These are phyloP conservation scores for Automeris io DNA, from an alignment of 2,888 invertebrate species.

Conservation along the genomic window DNA sequence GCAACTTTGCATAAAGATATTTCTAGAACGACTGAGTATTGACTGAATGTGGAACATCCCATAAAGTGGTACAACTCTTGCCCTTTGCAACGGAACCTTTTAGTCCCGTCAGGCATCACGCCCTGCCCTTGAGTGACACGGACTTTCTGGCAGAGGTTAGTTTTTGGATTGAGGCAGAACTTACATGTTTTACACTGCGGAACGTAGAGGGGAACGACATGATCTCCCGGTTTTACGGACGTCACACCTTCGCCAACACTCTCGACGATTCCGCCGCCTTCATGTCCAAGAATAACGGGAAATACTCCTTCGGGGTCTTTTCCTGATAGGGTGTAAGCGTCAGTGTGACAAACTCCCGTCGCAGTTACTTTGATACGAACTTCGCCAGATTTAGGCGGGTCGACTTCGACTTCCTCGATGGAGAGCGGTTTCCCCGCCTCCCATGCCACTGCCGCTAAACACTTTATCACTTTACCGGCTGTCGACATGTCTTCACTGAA, in stretches of 20 bases:
- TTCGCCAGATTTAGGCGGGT: conserved; percentile 95
- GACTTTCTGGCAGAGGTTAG: conserved; percentile 97
- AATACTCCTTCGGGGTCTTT: conserved; percentile 94
- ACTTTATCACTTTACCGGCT: conserved; percentile 85
- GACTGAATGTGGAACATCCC: conserved; percentile 97
- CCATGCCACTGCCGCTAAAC: conserved; percentile 98
- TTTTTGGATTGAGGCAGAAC: conserved; percentile 96
- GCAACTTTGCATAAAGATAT: conserved; percentile 96
- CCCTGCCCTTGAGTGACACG: conserved; percentile 91
- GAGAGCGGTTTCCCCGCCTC: conserved; percentile 91
- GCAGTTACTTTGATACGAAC: conserved; percentile 88
- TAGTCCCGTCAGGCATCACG: conserved; percentile 94
- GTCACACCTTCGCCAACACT: conserved; percentile 96
- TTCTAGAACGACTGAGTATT: conserved; percentile 96
- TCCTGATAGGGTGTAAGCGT: conserved; percentile 92
- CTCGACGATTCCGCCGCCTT: conserved; percentile 98
- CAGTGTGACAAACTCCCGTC: conserved; percentile 94
- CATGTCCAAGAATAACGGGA: conserved; percentile 96
- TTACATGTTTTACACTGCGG: conserved; percentile 98
- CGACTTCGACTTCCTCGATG: conserved; percentile 95
- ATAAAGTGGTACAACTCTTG: conserved; percentile 92
- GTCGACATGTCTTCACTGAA: conserved; percentile 51
- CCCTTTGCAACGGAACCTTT: conserved; percentile 87
- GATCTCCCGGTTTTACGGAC: conserved; percentile 91
- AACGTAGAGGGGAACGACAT: conserved; percentile 97